Conservation (phyloP, 2,797 vertebrate species). For the Alosa sapidissima region DNA sequence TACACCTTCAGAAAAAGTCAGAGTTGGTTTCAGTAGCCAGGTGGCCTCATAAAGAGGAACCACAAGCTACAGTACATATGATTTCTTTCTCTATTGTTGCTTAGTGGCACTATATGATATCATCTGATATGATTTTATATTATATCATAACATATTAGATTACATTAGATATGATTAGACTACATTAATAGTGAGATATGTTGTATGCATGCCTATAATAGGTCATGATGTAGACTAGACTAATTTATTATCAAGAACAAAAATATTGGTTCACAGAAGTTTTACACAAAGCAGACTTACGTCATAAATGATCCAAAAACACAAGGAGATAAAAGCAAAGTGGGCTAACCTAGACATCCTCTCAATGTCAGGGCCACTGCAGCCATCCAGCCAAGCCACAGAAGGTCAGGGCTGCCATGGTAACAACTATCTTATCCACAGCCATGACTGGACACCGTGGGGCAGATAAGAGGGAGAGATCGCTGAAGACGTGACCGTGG, state of each 20-base stretch:
- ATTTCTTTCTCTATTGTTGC: not conserved
- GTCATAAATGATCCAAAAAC: not conserved
- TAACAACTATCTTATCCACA: conserved; percentile 41
- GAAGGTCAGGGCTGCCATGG: conserved; percentile 38
- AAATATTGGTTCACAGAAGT: not conserved
- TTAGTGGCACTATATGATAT: not conserved
- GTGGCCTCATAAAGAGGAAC: not conserved
- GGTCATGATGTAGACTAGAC: not conserved
- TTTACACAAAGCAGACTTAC: too few species aligned
- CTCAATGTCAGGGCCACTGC: not conserved
- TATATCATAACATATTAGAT: not conserved
- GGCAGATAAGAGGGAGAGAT: conserved; percentile 34
- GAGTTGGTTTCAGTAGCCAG: not conserved
- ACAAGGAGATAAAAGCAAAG: not conserved
- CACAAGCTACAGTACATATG: not conserved
- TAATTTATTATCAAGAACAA: too few species aligned
- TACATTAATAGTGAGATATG: not conserved
- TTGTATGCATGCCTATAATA: not conserved
- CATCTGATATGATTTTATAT: not conserved
- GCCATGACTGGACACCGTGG: conserved; percentile 28
- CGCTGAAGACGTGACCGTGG: conserved; percentile 23
- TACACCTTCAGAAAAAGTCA: not conserved
- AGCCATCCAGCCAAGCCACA: conserved; percentile 25
- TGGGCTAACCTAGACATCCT: not conserved
- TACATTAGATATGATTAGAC: too few species aligned